A percentile compares a stretch with the other conserved stretches of the same genome.
phyloP scores from a whole-genome alignment of 92 coral and sea anemone genomes.

The Palythoa heliodiscus region DNA sequence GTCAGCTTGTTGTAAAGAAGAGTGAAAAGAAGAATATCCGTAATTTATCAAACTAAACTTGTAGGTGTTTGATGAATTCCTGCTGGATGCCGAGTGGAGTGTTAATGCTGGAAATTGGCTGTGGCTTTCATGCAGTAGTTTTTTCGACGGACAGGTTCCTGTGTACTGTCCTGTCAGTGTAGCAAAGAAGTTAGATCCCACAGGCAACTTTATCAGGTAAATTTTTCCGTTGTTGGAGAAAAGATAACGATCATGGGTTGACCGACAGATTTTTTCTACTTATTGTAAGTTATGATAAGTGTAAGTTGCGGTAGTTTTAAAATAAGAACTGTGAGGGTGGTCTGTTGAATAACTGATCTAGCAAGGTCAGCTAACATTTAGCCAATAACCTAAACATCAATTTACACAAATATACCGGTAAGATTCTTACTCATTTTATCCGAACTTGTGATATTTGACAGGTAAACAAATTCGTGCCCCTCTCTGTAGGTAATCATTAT shows the following conservation, averaged over 20 bases:
- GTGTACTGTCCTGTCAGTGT: slow-evolving; percentile 91
- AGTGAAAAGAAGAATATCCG: not conserved
- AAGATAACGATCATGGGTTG: not conserved
- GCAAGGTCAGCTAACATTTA: too few relatives aligned
- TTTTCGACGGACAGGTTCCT: slow-evolving; percentile 76
- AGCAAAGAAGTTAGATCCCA: slow-evolving; percentile 84
- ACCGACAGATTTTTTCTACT: not conserved
- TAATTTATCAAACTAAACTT: not conserved
- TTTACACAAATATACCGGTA: too few relatives aligned
- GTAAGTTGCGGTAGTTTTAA: too few relatives aligned
- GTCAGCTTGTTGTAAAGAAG: not conserved
- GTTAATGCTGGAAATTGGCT: slow-evolving; percentile 93
- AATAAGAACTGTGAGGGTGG: too few relatives aligned
- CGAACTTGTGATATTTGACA: too few relatives aligned
- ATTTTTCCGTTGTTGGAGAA: not conserved
- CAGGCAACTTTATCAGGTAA: slow-evolving; percentile 84
- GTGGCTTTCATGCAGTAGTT: slow-evolving; percentile 90
- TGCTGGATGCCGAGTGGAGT: slow-evolving; percentile 91
- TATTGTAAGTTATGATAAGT: too few relatives aligned
- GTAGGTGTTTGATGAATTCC: slow-evolving; percentile 86
- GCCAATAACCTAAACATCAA: too few relatives aligned
- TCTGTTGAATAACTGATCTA: too few relatives aligned
- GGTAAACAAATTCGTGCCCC: too few relatives aligned
- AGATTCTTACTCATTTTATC: too few relatives aligned
- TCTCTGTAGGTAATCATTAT: too few relatives aligned